Evolutionary conservation across 2,113 vertebrate species (phyloP), one percentile per base, ranked within the genome.

Genomic region (Otis tarda): DNA sequence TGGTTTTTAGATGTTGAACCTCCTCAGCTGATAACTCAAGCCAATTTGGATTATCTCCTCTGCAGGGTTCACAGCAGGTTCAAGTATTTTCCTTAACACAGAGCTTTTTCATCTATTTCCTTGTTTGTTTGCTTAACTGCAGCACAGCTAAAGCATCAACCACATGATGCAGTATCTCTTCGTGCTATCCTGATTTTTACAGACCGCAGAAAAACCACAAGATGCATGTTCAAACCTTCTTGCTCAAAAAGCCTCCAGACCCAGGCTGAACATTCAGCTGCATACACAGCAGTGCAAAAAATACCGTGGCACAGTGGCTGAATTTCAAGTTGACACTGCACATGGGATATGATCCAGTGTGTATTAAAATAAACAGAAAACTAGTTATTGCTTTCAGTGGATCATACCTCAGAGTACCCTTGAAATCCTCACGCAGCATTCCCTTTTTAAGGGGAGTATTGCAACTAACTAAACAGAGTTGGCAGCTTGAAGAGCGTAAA

Each of bases 31-130:
- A 65, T 16, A 22, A 83, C n/a, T 92, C 24, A 18, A 74, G 60
- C 25, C 52, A 60, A 4, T 63, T 30, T 69, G 64, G 64, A 75
- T 52, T 16, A 18, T 50, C 37, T 92, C 55, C 83, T 78, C 41
- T 49, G 60, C 33, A 74, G 63, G 33, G 80, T 67, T 94, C 95
- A 91, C 31, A 70, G 43, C 28, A 92, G 76, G 86, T 84, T 92
- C 56, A 87, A 68, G 65, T 63, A 27, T 39, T 65, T 83, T 83
- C 47, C 0, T 0, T 19, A 67, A 41, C 33, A 41, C 27, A 12
- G 12, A 45, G 21, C 39, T 69, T 59, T 76, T 61, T 61, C 20
- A 47, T 19, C 5, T 14, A 2, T 69, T 57, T 79, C 50, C 61
- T 41, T 53, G 27, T 41, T 91, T 71, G 43, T 39, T 60, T 74